Conservation (phyloP, 2,797 vertebrate genomes). For the Sebastes melanostomus region DNA sequence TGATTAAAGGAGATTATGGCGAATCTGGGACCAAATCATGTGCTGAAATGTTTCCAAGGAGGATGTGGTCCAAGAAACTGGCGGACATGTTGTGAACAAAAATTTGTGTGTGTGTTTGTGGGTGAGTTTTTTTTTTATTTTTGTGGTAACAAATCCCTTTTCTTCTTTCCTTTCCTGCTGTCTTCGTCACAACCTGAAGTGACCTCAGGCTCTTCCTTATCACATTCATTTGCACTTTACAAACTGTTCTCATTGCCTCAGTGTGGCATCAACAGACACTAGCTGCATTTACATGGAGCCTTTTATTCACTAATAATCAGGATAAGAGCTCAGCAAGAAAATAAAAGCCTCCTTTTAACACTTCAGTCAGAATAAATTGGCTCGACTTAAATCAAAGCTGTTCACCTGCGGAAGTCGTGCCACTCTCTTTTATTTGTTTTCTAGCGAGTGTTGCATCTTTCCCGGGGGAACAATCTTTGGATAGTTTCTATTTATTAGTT, state of each 20-base stretch:
- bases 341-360: constrained; percentile 9
- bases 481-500: constrained; percentile 30
- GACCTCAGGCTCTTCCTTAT: constrained; percentile 17
- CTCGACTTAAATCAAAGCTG: constrained; percentile 3
- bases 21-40: constrained; percentile 58
- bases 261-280: constrained; percentile 34
- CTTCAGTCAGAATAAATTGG: neutral
- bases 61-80: constrained; percentile 29
- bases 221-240: constrained; percentile 18
- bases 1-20: constrained; percentile 57
- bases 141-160: constrained; percentile 19
- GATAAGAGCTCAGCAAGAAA: neutral
- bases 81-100: constrained; percentile 11
- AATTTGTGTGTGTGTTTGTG: constrained; percentile 21
- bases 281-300: constrained; percentile 53
- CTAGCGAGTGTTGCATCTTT: neutral
- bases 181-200: constrained; percentile 38
- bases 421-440: neutral
- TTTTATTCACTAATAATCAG: constrained; percentile 16
- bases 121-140: constrained; percentile 29
- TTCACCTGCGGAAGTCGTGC: constrained; percentile 7
- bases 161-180: constrained; percentile 24
- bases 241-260: constrained; percentile 5
- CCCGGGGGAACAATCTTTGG: neutral
- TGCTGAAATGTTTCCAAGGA: constrained; percentile 38